A percentile compares a stretch with the other conserved stretches of the same genome.
Conservation (phyloP, 2,797 vertebrate species). For the Tarsius wallacei region DNA sequence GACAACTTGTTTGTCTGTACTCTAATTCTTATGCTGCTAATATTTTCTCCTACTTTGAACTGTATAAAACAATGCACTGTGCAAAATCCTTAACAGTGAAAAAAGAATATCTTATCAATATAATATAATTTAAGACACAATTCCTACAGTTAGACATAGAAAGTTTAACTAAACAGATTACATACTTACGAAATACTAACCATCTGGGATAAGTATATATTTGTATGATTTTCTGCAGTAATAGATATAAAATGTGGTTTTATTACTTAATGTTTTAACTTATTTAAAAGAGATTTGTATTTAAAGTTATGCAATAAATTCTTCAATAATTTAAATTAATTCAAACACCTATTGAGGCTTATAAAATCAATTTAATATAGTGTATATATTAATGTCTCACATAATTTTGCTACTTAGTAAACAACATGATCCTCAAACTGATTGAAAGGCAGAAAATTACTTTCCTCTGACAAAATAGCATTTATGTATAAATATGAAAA, state of each 20-base stretch:
- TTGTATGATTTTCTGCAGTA: not conserved
- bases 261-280: not conserved
- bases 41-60: not conserved
- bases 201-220: not conserved
- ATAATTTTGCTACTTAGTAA: not conserved
- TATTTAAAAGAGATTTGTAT: not conserved
- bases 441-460: not conserved
- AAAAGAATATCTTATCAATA: not conserved
- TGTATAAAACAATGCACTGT: not conserved
- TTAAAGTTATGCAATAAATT: conserved; percentile 45
- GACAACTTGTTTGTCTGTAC: not conserved
- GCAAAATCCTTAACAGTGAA: not conserved
- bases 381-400: too few relatives aligned
- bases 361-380: too few relatives aligned
- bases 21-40: not conserved
- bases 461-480: rapidly evolving
- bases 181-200: not conserved
- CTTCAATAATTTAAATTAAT: conserved; percentile 44
- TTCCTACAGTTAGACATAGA: not conserved
- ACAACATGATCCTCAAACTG: not conserved
- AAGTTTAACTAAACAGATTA: not conserved
- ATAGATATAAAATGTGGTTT: not conserved
- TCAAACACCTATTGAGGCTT: not conserved
- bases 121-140: not conserved
- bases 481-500: not conserved